Evolutionary conservation across 2,888 invertebrate genomes (phyloP), one percentile per base, ranked within the genome.

Genomic region (Napeogenes inachia): DNA sequence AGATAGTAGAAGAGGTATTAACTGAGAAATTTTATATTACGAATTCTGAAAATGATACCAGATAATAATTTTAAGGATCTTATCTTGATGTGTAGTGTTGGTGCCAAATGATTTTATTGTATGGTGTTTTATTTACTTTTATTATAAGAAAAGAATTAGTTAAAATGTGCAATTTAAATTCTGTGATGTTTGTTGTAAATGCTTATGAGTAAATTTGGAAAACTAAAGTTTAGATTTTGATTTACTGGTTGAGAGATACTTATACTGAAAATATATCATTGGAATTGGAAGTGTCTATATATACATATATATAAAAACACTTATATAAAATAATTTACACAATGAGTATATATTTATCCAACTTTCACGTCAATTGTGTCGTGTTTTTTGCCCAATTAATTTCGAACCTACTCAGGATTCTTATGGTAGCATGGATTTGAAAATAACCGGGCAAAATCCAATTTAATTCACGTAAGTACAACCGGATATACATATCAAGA

Each of bases 1-100:
- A 82, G 73, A 91, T 91, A 56, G 91, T 91, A 3, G 90, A 91
- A 71, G 89, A 91, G 74, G 81, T 91, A 59, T 75, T 91, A 57
- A 73, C 80, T 10, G 91, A 91, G 72, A 85, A 79, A 78, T 81
- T 85, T 69, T 86, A 87, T 74, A 84, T 82, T 70, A 78, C 82
- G 57, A 83, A 78, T 61, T 63, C 74, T 60, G 77, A 79, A 57
- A 74, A 62, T 63, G 50, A 5, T 4, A 30, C 4, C 1, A 50
- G 30, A 10, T 50, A 50, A 47, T 13, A 47, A 47, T 13, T 4
- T 4, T 46, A 13, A 6, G 21, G 6, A 6, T 13, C 13, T 13
- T 13, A n/a, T 13, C n/a, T 47, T 12, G 10, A 50, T 42, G 50
- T 30, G 50, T 30, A 30, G 50, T 10, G 50, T 50, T 30, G 6